These are phyloP conservation scores for Cavia porcellus DNA, from an alignment of 2,113 vertebrate species.

Conservation along the genomic window DNA sequence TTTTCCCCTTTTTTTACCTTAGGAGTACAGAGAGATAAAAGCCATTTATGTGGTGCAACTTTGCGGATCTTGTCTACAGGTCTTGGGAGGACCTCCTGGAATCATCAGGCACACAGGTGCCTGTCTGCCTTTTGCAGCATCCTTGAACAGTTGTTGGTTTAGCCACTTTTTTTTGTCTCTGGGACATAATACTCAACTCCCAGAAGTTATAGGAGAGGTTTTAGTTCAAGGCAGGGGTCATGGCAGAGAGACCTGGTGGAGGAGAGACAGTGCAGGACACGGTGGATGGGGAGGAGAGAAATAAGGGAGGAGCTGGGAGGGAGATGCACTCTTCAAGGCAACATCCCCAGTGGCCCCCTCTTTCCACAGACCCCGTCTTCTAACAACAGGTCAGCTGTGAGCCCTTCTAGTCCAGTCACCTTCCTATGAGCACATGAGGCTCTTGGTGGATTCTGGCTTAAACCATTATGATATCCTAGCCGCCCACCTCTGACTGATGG, in stretches of 20 bases:
- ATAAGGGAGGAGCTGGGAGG: neutral
- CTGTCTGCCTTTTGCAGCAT: neutral
- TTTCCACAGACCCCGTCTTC: neutral
- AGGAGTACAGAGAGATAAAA: neutral
- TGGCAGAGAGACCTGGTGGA: neutral
- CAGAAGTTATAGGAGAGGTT: neutral
- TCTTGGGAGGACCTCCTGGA: neutral
- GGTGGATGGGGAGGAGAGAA: neutral
- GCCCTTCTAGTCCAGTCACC: neutral
- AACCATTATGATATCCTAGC: neutral
- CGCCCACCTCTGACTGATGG: fast-evolving
- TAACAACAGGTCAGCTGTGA: neutral
- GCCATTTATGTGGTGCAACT: neutral
- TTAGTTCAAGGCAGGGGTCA: neutral
- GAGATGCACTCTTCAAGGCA: neutral
- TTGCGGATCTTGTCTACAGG: neutral
- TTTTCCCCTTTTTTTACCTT: neutral
- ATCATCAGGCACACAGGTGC: neutral
- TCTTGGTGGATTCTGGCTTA: neutral
- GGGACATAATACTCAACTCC: neutral
- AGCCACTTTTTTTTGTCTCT: neutral
- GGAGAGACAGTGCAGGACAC: neutral
- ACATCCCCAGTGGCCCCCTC: neutral
- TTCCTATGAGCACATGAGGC: neutral
- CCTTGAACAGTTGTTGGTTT: neutral